Evolutionary conservation across 1,140 invertebrate genomes (phyloP), one percentile per base, ranked within the genome.

Genomic region (Sycophila sp.): DNA sequence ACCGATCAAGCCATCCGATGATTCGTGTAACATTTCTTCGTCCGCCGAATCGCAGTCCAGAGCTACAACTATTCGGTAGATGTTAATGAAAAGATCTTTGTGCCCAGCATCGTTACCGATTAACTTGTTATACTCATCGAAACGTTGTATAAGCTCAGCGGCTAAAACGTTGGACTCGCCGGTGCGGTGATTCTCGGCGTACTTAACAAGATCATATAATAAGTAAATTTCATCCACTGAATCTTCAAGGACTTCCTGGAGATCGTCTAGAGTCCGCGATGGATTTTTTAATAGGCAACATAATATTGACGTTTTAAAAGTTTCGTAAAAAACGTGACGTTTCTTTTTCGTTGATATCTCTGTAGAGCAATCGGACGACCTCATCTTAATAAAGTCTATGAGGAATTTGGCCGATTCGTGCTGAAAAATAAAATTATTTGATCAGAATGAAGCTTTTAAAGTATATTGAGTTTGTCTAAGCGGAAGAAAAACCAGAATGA

Each of bases 161-260:
- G 75, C 73, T 13, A 79, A 69, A 2, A 56, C 10, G 28, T 81
- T 68, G 7, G 74, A 64, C 7, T 45, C 3, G 28, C 70, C 28
- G 15, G 66, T 68, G 51, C 71, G 78, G 40, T 78, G 67, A 1
- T 66, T 72, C 58, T 76, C 53, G 4, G 76, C 42, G 30, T 80
- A 83, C 0, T 79, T 32, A 4, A 78, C 26, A 0, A 85, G 24
- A 56, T 83, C 76, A 58, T 85, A n/a, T 81, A 2, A 77, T 62
- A 11, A 81, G 72, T 2, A 67, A 59, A 7, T 51, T 6, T 76
- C 49, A 3, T 75, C 71, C 0, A 77, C 49, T 51, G 76, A 64
- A 5, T 73, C 19, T 34, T 24, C 24, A 19, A 80, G 55, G 2
- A 75, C 26, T 24, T 75, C 19, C 6, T 75, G 65, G 1, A 84